phyloP scores from a whole-genome alignment of 1,140 invertebrate genomes.

The Odontomachus brunneus region DNA sequence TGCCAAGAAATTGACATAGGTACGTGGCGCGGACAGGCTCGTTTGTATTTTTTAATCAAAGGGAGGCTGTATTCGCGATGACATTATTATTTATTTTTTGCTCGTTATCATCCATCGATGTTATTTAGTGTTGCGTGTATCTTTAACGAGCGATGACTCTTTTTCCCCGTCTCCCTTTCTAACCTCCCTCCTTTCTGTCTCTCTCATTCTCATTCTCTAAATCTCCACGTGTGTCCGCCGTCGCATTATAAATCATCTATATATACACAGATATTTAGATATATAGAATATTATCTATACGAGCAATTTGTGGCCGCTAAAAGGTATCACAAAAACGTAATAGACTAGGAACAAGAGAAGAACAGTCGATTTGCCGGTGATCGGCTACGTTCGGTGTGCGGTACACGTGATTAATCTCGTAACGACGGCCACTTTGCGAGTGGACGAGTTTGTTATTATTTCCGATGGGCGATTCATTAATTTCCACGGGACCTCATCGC shows the following conservation, averaged over 20 bases:
- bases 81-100: slow-evolving; percentile 59
- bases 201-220: not conserved
- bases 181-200: not conserved
- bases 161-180: not conserved
- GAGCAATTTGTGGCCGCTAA: slow-evolving; percentile 31
- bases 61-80: slow-evolving; percentile 30
- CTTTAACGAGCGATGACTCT: slow-evolving; percentile 54
- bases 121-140: slow-evolving; percentile 54
- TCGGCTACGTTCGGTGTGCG: slow-evolving; percentile 5
- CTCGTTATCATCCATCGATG: slow-evolving; percentile 50
- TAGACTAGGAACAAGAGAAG: slow-evolving; percentile 45
- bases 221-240: not conserved
- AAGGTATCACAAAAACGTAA: slow-evolving; percentile 58
- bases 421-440: slow-evolving; percentile 11
- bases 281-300: slow-evolving; percentile 58
- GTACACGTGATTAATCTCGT: slow-evolving; percentile 40
- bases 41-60: slow-evolving; percentile 56
- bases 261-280: no score
- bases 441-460: slow-evolving; percentile 30
- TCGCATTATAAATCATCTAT: slow-evolving; percentile 42
- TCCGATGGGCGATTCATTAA: slow-evolving; percentile 36
- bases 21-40: slow-evolving; percentile 23
- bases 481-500: not conserved
- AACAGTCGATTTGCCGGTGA: slow-evolving; percentile 39
- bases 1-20: slow-evolving; percentile 42